A percentile compares a stretch with the other conserved stretches of the same genome.
Evolutionary conservation across 2,888 invertebrate species (phyloP).

Genomic region (Drosophila dives): DNA sequence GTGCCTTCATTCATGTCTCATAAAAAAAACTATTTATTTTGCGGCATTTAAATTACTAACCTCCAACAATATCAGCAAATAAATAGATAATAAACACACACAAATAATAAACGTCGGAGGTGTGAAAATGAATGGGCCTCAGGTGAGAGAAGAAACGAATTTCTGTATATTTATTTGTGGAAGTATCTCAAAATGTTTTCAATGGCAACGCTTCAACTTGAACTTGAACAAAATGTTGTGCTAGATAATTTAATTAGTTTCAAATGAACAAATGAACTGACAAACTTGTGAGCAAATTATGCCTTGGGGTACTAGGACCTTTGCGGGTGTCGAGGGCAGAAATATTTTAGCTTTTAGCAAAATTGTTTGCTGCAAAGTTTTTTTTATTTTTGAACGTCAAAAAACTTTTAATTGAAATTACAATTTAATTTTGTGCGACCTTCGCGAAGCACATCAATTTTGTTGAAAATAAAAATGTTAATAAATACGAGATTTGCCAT

Average conservation of each 20-base stretch:
- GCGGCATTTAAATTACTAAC: conserved; percentile 10
- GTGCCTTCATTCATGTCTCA: neutral
- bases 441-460: conserved; percentile 36
- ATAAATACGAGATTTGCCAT: conserved; percentile 23
- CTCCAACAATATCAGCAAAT: conserved; percentile 13
- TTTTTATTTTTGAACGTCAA: conserved; percentile 27
- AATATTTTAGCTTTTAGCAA: conserved; percentile 37
- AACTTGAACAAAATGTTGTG: conserved; percentile 61
- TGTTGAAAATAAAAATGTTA: no score
- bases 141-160: conserved; percentile 63
- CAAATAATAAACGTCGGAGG: conserved; percentile 34
- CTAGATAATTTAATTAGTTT: conserved; percentile 57
- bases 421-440: conserved; percentile 36
- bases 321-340: neutral
- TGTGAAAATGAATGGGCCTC: conserved; percentile 55
- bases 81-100: conserved; percentile 4
- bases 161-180: conserved; percentile 55
- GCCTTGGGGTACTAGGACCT: neutral
- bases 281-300: conserved; percentile 32
- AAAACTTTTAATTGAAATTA: conserved; percentile 67
- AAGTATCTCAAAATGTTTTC: conserved; percentile 32
- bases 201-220: conserved; percentile 63
- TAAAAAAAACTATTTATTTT: neutral
- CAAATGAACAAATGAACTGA: conserved; percentile 54
- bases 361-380: conserved; percentile 48